Conservation (phyloP, 2,888 invertebrate genomes). For the Dione vanillae region DNA sequence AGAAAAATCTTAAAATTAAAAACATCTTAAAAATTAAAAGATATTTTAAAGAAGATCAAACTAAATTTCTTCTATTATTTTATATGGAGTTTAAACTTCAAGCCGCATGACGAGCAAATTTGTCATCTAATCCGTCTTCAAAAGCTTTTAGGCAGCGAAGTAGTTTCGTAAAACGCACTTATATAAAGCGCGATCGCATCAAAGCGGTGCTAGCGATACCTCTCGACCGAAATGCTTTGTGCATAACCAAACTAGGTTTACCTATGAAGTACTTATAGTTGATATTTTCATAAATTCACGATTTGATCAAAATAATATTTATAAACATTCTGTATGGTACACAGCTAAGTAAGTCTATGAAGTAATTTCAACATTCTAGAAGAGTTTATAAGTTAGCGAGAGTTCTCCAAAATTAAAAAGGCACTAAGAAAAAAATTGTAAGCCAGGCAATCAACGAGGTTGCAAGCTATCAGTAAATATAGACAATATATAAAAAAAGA, state of each 20-base stretch:
- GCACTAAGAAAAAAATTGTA: not conserved
- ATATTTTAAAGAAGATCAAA: no score
- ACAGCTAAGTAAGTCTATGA: no score
- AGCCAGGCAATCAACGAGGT: no score
- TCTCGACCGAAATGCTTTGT: constrained; percentile 30
- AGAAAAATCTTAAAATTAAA: no score
- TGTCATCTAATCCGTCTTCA: not conserved
- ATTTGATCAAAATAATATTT: not conserved
- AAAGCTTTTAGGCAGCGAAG: constrained; percentile 14
- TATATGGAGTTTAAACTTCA: not conserved
- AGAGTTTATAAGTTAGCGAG: no score
- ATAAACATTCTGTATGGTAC: no score
- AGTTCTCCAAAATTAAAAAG: no score
- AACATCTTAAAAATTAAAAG: no score
- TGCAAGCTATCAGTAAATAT: no score
- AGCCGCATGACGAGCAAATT: not conserved
- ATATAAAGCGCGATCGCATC: constrained; percentile 1
- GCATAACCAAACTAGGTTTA: constrained; percentile 16
- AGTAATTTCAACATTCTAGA: no score
- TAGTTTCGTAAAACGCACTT: not conserved
- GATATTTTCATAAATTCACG: not conserved
- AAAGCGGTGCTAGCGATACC: constrained; percentile 15
- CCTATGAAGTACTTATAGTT: constrained; percentile 2
- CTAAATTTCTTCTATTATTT: not conserved
- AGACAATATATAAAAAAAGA: no score